Conservation (phyloP, 2,888 invertebrate genomes). For the Eulithis testata region DNA sequence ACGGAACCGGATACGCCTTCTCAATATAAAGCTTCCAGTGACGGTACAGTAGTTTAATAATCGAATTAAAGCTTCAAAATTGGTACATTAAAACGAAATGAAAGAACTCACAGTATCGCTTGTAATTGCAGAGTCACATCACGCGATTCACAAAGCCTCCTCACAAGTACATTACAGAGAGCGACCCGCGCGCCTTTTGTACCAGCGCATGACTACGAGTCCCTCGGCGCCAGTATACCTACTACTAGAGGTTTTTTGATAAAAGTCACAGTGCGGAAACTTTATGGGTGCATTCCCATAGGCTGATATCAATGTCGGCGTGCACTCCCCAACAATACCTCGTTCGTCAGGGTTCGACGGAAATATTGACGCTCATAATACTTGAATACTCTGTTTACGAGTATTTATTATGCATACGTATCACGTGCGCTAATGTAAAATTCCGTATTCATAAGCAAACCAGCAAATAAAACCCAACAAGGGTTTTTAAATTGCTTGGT, state of each 20-base stretch:
- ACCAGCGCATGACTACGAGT: constrained; percentile 52
- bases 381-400: constrained; percentile 41
- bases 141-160: constrained; percentile 40
- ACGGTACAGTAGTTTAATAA: too few species aligned
- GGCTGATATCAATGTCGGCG: constrained; percentile 53
- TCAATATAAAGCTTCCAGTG: too few species aligned
- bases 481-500: constrained; percentile 15
- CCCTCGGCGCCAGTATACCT: constrained; percentile 48
- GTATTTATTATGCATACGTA: constrained; percentile 44
- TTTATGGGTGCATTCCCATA: constrained; percentile 74
- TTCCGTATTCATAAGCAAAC: constrained; percentile 30
- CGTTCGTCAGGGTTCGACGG: constrained; percentile 78
- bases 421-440: constrained; percentile 37
- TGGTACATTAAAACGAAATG: not conserved
- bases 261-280: constrained; percentile 73
- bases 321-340: constrained; percentile 66
- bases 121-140: constrained; percentile 33
- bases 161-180: constrained; percentile 51
- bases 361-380: constrained; percentile 57
- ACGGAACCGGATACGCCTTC: too few species aligned
- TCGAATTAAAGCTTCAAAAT: too few species aligned
- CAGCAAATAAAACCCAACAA: constrained; percentile 30
- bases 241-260: constrained; percentile 58
- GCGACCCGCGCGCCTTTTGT: constrained; percentile 55
- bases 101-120: constrained; percentile 33